These are phyloP conservation scores for Antheraea yamamai DNA, from an alignment of 2,888 invertebrate genomes.

Conservation along the genomic window DNA sequence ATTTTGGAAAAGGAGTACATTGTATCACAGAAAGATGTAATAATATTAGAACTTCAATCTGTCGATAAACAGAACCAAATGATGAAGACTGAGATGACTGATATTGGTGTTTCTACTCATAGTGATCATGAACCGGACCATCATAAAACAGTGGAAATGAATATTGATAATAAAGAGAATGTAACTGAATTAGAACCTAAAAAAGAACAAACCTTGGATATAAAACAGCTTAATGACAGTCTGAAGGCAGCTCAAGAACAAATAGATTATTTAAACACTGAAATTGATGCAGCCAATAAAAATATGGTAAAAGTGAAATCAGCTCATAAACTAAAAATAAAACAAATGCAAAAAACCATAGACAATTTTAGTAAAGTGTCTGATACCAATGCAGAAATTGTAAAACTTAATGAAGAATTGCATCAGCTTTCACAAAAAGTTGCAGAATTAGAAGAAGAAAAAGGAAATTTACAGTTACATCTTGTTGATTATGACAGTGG, in stretches of 20 bases:
- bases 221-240: slow-evolving; percentile 66
- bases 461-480: slow-evolving; percentile 93
- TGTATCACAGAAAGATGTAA: slow-evolving; percentile 70
- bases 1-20: slow-evolving; percentile 72
- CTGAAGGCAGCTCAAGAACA: slow-evolving; percentile 70
- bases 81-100: slow-evolving; percentile 38
- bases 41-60: slow-evolving; percentile 61
- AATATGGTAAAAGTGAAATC: slow-evolving; percentile 89
- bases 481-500: slow-evolving; percentile 90
- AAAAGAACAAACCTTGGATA: slow-evolving; percentile 30
- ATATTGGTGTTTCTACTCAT: slow-evolving; percentile 56
- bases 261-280: slow-evolving; percentile 83
- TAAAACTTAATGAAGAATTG: slow-evolving; percentile 83
- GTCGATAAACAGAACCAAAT: slow-evolving; percentile 38
- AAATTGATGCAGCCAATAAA: slow-evolving; percentile 89
- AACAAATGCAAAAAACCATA: slow-evolving; percentile 89
- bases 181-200: slow-evolving; percentile 29
- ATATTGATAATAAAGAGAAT: slow-evolving; percentile 22
- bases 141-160: slow-evolving; percentile 24
- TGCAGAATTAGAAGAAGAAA: slow-evolving; percentile 94
- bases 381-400: slow-evolving; percentile 86
- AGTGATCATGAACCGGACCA: slow-evolving; percentile 28
- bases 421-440: slow-evolving; percentile 87
- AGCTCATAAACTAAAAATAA: slow-evolving; percentile 86
- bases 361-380: slow-evolving; percentile 85